Evolutionary conservation across 2,797 vertebrate species (phyloP), one percentile per base, ranked within the genome.

Genomic region (Leucoraja ocellata): DNA sequence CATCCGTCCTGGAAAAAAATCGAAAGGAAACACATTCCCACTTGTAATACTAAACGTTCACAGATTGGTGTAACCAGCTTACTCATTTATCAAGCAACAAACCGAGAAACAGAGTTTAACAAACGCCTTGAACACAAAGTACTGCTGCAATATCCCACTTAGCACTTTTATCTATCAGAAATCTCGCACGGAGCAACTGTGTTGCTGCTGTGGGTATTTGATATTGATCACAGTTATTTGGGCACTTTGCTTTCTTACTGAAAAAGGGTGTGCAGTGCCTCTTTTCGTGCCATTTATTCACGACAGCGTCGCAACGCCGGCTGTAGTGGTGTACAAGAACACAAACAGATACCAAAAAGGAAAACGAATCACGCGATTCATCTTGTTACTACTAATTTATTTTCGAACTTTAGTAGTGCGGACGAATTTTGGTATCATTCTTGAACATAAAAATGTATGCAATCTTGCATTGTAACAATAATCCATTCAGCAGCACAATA

Each of bases 371-470:
- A 92, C 68, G 90, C 71, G 46, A 28, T 76, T 92, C 39, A 92
- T 36, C 68, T 92, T 92, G 71, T 92, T 92, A 92, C 90, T 92
- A 92, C 93, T 93, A 73, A 94, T 94, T 94, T 93, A 95, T 94
- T 94, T 94, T 94, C 94, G 83, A 93, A 94, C 94, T 96, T 94
- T 92, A 92, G 90, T 92, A 92, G 95, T 95, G 95, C 94, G 94
- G 94, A 95, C 95, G 95, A 94, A 94, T 95, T 96, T 95, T 95
- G 95, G 95, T 94, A 95, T 92, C 14, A 94, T 95, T 94, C 94
- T 94, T 94, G 18, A 93, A 92, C 90, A 92, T 92, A 86, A 93
- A 94, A 94, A 94, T 93, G 90, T 92, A 74, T 74, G 93, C 94
- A 76, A 93, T 94, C 94, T 94, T 94, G 94, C 94, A 93, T 95